phyloP scores from a whole-genome alignment of 1,140 invertebrate genomes.

The Dendroctonus ponderosae region DNA sequence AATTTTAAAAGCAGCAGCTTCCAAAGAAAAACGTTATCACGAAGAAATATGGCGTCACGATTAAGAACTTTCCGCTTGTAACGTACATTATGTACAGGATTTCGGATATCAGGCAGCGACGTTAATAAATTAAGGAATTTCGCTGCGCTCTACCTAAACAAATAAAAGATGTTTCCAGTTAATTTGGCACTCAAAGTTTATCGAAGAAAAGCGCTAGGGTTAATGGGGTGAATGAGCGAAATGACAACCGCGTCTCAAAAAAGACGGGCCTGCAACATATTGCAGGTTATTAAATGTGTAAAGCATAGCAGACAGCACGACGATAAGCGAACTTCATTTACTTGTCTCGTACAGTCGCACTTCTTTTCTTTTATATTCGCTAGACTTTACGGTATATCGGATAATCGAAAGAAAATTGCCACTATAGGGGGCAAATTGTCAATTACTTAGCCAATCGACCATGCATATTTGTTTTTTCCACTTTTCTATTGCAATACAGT shows the following conservation, averaged over 20 bases:
- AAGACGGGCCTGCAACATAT: constrained; percentile 33
- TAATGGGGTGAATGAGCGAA: constrained; percentile 33
- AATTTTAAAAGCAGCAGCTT: too few relatives aligned
- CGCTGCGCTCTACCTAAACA: constrained; percentile 20
- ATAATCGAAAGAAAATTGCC: neutral
- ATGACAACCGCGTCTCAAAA: constrained; percentile 33
- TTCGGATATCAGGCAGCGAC: constrained; percentile 5
- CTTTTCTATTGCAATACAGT: too few relatives aligned
- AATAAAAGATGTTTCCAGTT: constrained; percentile 34
- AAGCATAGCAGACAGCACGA: constrained; percentile 24
- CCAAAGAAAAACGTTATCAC: neutral
- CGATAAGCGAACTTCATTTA: constrained; percentile 30
- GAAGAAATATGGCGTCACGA: neutral
- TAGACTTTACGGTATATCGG: constrained; percentile 6
- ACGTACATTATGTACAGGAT: neutral
- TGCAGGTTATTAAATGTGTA: constrained; percentile 37
- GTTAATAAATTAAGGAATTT: constrained; percentile 26
- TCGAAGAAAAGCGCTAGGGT: constrained; percentile 25
- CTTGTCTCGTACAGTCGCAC: constrained; percentile 27
- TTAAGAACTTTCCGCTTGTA: neutral
- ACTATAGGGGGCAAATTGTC: neutral
- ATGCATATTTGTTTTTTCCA: neutral
- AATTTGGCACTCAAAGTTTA: constrained; percentile 33
- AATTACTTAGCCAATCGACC: neutral
- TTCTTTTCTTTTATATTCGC: constrained; percentile 26